phyloP scores from a whole-genome alignment of 2,888 invertebrate genomes.

The Pyrocoelia pectoralis region DNA sequence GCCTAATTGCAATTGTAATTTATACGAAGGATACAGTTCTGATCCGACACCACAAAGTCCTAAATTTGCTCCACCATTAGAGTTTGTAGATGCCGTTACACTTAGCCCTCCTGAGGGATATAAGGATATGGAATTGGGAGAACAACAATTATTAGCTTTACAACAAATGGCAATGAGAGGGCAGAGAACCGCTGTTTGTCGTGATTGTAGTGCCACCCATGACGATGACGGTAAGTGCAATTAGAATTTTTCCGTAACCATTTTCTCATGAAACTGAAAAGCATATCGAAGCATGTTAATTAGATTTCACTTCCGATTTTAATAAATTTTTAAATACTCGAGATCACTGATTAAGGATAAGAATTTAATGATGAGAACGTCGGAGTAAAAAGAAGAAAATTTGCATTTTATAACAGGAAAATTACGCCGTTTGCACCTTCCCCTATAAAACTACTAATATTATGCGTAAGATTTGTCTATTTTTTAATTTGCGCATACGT shows the following conservation, averaged over 20 bases:
- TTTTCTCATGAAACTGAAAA: no score
- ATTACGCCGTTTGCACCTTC: neutral
- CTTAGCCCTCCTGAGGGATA: conserved; percentile 92
- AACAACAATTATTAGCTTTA: conserved; percentile 66
- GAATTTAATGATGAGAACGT: neutral
- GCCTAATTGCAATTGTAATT: conserved; percentile 67
- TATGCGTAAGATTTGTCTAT: no score
- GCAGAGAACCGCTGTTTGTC: conserved; percentile 54
- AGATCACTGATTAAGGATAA: conserved; percentile 12
- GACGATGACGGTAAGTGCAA: conserved; percentile 51
- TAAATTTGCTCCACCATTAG: conserved; percentile 73
- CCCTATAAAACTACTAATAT: neutral
- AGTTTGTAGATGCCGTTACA: conserved; percentile 82
- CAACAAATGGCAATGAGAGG: conserved; percentile 60
- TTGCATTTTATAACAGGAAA: neutral
- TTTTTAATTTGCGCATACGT: no score
- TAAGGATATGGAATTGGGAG: conserved; percentile 80
- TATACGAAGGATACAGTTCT: conserved; percentile 51
- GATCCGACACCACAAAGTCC: conserved; percentile 61
- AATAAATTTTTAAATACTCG: conserved; percentile 16
- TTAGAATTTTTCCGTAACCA: neutral
- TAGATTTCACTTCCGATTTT: conserved; percentile 19
- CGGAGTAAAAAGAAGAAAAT: neutral
- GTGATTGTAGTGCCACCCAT: conserved; percentile 58
- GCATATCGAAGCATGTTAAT: conserved; percentile 13